These are phyloP conservation scores for Taenioides sp. DNA, from an alignment of 2,797 vertebrate species.

Conservation along the genomic window DNA sequence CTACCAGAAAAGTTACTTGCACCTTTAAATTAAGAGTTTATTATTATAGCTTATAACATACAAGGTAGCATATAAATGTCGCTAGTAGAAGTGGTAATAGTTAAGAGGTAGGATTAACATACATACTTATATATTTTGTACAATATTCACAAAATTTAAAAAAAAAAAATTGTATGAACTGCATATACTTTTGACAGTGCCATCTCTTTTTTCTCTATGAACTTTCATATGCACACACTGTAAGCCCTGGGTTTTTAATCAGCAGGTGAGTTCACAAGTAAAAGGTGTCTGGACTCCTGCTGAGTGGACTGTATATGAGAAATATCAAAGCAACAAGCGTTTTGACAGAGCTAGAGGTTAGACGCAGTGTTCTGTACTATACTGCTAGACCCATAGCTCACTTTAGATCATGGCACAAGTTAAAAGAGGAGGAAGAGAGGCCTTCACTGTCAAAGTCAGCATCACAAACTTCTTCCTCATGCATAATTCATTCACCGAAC, in stretches of 20 bases:
- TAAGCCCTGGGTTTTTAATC: not conserved
- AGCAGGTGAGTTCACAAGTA: not conserved
- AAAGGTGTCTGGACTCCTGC: not conserved
- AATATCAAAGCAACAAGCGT: not conserved
- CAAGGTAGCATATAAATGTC: too few relatives aligned
- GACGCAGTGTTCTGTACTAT: not conserved
- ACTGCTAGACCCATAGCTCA: not conserved
- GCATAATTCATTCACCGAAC: slow-evolving; percentile 3
- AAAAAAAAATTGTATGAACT: too few relatives aligned
- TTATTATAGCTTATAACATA: too few relatives aligned
- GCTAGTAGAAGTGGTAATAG: too few relatives aligned
- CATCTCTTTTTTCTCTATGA: not conserved
- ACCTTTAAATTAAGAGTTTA: too few relatives aligned
- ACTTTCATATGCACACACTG: not conserved
- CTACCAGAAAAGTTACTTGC: too few relatives aligned
- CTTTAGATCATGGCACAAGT: not conserved
- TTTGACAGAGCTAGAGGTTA: not conserved
- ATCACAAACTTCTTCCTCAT: slow-evolving; percentile 8
- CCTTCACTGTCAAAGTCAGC: slow-evolving; percentile 6
- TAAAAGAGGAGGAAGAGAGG: not conserved
- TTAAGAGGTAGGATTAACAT: too few relatives aligned
- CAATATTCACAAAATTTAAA: too few relatives aligned
- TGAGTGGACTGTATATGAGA: not conserved
- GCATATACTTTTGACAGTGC: too few relatives aligned
- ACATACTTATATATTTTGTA: too few relatives aligned